Evolutionary conservation across 2,113 vertebrate genomes (phyloP), one percentile per base, ranked within the genome.

Genomic region (Struthio camelus): DNA sequence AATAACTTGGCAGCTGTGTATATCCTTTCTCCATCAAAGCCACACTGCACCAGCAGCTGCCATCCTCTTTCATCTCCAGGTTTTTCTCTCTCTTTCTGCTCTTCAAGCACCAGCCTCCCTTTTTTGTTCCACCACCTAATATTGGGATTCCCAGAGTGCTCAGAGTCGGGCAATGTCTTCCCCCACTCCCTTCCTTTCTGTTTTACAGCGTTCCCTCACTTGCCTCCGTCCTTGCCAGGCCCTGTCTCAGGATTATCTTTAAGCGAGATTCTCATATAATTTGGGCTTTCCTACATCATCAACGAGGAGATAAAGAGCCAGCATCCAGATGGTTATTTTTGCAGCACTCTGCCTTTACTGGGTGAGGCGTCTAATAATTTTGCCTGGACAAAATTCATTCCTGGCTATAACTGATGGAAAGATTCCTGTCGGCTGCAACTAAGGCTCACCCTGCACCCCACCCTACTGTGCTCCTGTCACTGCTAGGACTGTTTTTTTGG

Each of bases 21-120:
- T 88, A 65, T 72, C 19, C n/a, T 81, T 56, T 92, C 79, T 88
- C 83, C 56, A 93, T 93, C 92, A 95, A 96, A 97, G 82, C 48
- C 67, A 61, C 18, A 11, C 9, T 71, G 32, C 22, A 27, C 23
- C 0, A 0, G 53, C 75, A 95, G 54, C 71, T 83, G 84, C 59
- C 2, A 0, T 77, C 77, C 71, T 70, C 59, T 90, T 95, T 94
- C 89, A 93, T 92, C 50, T 27, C 85, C 28, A 64, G 80, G 59
- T 59, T 78, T 71, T 87, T 85, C 59, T 71, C 32, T 34, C 18
- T 28, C 32, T 69, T 95, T 84, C 42, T 71, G 42, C 51, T 90
- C n/a, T 90, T 59, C 4, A 10, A 6, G 1, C 80, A 94, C 88
- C 54, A 76, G 11, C 12, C 13, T 85, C 19, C 11, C 11, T 44